Conservation (phyloP, 2,888 invertebrate genomes). For the Cerastis leucographa region DNA sequence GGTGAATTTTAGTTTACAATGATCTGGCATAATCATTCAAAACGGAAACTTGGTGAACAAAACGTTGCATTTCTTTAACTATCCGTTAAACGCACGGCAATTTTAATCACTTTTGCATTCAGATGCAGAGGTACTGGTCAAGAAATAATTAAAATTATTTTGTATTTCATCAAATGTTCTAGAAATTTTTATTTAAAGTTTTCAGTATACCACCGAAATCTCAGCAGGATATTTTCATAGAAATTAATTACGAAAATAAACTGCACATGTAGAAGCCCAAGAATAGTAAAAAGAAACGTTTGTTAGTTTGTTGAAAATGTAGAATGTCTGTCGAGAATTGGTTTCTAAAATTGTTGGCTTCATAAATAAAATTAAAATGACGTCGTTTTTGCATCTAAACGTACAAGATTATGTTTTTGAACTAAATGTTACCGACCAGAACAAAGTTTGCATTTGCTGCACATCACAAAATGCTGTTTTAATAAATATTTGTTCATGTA, state of each 20-base stretch:
- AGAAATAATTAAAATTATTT: neutral
- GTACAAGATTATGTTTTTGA: constrained; percentile 31
- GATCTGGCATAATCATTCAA: neutral
- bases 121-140: fast-evolving
- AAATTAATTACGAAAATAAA: neutral
- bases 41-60: neutral
- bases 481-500: constrained; percentile 73
- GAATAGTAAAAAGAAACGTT: constrained; percentile 41
- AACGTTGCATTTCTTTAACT: constrained; percentile 21
- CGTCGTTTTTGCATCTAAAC: constrained; percentile 47
- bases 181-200: neutral
- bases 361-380: constrained; percentile 36
- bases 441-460: constrained; percentile 75
- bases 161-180: neutral
- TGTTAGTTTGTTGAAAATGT: constrained; percentile 15
- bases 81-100: neutral
- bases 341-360: constrained; percentile 20
- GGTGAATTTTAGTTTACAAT: neutral
- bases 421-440: constrained; percentile 10
- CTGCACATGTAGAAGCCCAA: fast-evolving
- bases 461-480: constrained; percentile 68
- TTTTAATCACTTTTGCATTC: neutral
- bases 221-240: neutral
- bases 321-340: constrained; percentile 51
- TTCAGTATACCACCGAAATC: neutral